phyloP scores from a whole-genome alignment of 2,888 invertebrate species.

The Strigamia transsilvanica region DNA sequence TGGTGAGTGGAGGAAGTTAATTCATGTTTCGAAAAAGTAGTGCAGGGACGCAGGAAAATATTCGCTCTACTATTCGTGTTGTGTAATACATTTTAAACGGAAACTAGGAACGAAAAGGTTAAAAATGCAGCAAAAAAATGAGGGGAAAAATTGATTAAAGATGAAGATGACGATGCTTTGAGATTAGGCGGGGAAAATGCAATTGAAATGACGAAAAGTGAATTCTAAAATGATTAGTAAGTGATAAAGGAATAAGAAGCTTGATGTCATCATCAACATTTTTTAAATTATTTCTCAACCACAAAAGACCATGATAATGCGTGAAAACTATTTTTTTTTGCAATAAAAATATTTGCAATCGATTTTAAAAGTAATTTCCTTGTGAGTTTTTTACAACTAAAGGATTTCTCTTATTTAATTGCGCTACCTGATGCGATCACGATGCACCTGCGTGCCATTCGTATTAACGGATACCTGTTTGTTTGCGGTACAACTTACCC shows the following conservation, averaged over 20 bases:
- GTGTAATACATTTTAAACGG: conserved; percentile 2
- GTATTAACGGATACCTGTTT: conserved; percentile 25
- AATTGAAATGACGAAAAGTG: not conserved
- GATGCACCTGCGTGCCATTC: not conserved
- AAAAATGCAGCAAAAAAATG: not conserved
- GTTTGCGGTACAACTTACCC: conserved; percentile 9
- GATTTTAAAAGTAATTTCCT: too few relatives aligned
- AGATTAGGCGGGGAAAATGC: not conserved
- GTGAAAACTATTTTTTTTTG: not conserved
- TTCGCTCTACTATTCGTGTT: conserved; percentile 2
- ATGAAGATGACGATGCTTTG: not conserved
- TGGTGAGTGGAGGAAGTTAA: conserved; percentile 9
- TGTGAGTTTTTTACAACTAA: not conserved
- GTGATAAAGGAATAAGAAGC: not conserved
- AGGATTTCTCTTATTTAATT: not conserved
- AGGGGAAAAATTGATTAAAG: not conserved
- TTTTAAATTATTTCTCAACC: not conserved
- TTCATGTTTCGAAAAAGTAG: conserved; percentile 2
- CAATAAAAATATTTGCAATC: too few relatives aligned
- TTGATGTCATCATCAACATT: not conserved
- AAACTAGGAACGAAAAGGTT: not conserved
- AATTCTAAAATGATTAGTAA: not conserved
- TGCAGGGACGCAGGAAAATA: conserved; percentile 3
- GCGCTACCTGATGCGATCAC: not conserved
- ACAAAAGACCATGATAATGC: not conserved